These are phyloP conservation scores for Heteromyza rotundicornis DNA, from an alignment of 2,888 invertebrate genomes.

Conservation along the genomic window DNA sequence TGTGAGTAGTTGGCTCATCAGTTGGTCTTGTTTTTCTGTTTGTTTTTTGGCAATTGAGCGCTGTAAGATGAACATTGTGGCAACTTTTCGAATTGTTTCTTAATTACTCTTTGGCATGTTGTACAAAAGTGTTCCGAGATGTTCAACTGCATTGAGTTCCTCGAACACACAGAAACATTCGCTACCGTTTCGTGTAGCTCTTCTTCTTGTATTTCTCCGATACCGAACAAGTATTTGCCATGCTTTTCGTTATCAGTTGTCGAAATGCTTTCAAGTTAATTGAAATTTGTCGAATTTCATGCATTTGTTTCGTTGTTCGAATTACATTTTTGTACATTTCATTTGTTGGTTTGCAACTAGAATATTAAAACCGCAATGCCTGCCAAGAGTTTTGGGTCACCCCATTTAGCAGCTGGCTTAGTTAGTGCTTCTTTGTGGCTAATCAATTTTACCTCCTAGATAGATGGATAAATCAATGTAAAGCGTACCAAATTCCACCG, in stretches of 20 bases:
- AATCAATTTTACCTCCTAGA: no score
- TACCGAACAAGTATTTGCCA: not conserved
- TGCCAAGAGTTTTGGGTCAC: no score
- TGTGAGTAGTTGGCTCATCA: no score
- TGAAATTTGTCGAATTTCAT: slow-evolving; percentile 1
- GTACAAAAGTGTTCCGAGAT: slow-evolving; percentile 20
- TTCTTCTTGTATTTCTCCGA: not conserved
- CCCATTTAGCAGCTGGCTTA: no score
- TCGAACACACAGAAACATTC: slow-evolving; percentile 21
- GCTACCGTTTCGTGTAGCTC: slow-evolving; percentile 19
- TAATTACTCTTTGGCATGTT: slow-evolving; percentile 30
- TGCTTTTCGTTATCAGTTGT: not conserved
- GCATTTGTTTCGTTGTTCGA: not conserved
- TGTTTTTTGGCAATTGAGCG: no score
- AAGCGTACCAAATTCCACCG: no score
- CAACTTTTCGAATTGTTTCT: slow-evolving; percentile 21
- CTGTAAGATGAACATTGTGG: no score
- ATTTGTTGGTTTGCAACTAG: not conserved
- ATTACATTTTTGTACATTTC: not conserved
- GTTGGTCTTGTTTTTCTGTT: no score
- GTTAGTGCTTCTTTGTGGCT: no score
- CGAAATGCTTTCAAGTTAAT: not conserved
- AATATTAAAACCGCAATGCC: no score
- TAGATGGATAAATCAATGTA: no score
- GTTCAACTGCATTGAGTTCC: not conserved